Percentiles rank a stretch among this genome's conserved stretches.
Conservation (phyloP, 2,113 vertebrate species). For the Anguilla rostrata region DNA sequence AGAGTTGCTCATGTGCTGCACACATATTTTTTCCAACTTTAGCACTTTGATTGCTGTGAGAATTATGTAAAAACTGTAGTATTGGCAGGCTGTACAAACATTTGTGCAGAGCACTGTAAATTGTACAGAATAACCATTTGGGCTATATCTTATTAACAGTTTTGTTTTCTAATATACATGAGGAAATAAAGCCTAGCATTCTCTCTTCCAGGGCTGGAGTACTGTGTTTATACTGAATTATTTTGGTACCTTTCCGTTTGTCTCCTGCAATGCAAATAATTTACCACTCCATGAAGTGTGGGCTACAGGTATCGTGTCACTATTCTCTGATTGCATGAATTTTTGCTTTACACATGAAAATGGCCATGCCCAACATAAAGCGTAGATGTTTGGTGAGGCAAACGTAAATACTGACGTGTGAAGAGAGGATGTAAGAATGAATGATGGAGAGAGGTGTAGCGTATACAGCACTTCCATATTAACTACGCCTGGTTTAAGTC, state of each 20-base stretch:
- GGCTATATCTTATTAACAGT: slow-evolving; percentile 63
- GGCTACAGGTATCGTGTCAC: neutral
- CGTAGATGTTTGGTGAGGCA: too few species aligned
- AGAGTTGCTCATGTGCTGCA: neutral
- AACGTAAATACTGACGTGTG: too few species aligned
- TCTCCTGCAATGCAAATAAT: neutral
- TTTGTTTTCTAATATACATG: slow-evolving; percentile 72
- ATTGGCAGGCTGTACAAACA: slow-evolving; percentile 42
- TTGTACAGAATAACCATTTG: slow-evolving; percentile 71
- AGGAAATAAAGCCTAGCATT: slow-evolving; percentile 72
- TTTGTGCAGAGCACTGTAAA: slow-evolving; percentile 76
- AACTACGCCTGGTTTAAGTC: too few species aligned
- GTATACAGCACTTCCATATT: too few species aligned
- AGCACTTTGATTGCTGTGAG: slow-evolving; percentile 55
- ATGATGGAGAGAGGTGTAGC: too few species aligned
- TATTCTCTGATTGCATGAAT: too few species aligned
- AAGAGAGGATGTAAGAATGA: too few species aligned
- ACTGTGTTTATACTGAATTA: slow-evolving; percentile 3
- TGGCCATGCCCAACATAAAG: too few species aligned
- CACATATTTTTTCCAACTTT: slow-evolving; percentile 39
- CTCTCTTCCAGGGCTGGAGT: slow-evolving; percentile 63
- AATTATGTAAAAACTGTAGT: slow-evolving; percentile 59
- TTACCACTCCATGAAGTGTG: too few species aligned
- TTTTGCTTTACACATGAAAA: too few species aligned
- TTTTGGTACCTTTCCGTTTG: neutral